Percentiles rank a stretch among this genome's conserved stretches.
Evolutionary conservation across 2,113 vertebrate genomes (phyloP).

Genomic region (Bufo gargarizans): DNA sequence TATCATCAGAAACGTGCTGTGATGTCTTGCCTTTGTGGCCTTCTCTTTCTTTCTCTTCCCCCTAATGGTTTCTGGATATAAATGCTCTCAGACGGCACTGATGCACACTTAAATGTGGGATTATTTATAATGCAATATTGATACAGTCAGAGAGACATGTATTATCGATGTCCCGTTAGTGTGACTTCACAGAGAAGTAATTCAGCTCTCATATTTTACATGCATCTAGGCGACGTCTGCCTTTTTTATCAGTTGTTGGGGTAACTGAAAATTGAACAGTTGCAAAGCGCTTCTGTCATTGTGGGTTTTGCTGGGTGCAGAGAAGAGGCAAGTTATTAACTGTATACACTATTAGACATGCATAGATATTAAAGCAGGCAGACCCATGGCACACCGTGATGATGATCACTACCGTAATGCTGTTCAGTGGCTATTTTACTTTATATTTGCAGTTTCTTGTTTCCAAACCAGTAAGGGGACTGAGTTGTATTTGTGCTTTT

Average conservation of each 20-base stretch:
- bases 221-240: neutral
- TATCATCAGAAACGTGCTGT: neutral
- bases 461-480: conserved; percentile 26
- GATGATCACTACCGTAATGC: too few relatives aligned
- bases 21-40: neutral
- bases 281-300: neutral
- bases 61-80: neutral
- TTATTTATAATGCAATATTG: conserved; percentile 26
- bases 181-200: conserved; percentile 23
- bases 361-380: neutral
- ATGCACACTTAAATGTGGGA: neutral
- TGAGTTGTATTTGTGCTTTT: conserved; percentile 69
- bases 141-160: conserved; percentile 1
- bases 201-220: neutral
- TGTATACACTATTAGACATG: neutral
- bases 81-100: neutral
- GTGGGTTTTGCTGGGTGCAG: neutral
- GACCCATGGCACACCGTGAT: neutral
- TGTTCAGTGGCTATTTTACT: neutral
- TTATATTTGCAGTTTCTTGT: conserved; percentile 48
- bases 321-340: neutral
- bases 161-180: neutral
- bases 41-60: neutral
- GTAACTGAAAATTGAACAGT: neutral
- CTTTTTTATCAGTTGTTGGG: neutral